Evolutionary conservation across 2,888 invertebrate genomes (phyloP), one percentile per base, ranked within the genome.

Genomic region (Pogonocherus hispidulus): DNA sequence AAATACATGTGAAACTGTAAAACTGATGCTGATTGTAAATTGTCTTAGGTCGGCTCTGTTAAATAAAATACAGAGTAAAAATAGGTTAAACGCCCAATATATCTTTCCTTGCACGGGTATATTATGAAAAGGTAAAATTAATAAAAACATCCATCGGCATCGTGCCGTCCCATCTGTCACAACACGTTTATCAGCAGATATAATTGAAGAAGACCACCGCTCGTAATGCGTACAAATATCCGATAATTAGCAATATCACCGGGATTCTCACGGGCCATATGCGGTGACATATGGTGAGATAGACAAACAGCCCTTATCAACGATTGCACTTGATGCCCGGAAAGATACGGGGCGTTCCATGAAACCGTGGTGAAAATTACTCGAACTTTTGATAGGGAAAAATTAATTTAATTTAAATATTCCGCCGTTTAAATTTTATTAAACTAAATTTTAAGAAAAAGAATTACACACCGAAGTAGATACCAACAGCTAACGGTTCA

Each of bases 281-380:
- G 80, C 72, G 66, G 70, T 78, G 75, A 76, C 81, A 82, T 82
- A 82, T 82, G 82, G 81, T 75, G 79, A 72, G 79, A 79, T 79
- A 78, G 66, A 78, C 73, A 71, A 77, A 78, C 69, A 74, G 66
- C 64, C 69, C 64, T 67, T 77, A 75, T 76, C 75, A 65, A 35
- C 52, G 56, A 70, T 66, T 74, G 77, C 82, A 80, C 82, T 83
- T 82, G 81, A 81, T 75, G 74, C 78, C 74, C 73, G 69, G 56
- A 62, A 65, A 32, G 46, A 27, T 51, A 62, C 16, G 3, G 32
- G 32, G 16, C n/a, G 41, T 3, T 14, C 41, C 3, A 16, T 2
- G 32, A 9, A 47, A 59, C 37, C 56, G 56, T 16, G 51, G 37
- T 68, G 73, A 79, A 76, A 71, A 67, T 55, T 76, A 74, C n/a